Evolutionary conservation across 35 echinoderm and acorn worm genomes (phyloP).

Genomic region (Ophiothrix spiculata): DNA sequence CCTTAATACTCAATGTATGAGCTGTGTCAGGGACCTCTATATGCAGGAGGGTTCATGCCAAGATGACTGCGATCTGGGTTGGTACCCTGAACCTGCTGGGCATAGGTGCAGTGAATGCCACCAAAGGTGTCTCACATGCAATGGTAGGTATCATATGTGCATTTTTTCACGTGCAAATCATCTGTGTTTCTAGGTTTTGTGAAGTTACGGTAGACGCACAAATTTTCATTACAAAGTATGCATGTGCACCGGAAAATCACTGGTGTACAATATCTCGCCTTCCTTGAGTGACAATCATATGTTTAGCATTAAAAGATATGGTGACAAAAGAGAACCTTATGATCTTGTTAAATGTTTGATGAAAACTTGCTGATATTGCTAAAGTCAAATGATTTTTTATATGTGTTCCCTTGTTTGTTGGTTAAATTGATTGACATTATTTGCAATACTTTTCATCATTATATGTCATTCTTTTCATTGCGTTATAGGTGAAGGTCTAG

Average conservation of each 20-base stretch:
- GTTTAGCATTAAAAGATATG: no score
- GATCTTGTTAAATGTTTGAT: no score
- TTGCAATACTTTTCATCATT: neutral
- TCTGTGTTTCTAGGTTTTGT: no score
- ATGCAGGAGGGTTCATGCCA: neutral
- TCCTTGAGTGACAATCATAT: no score
- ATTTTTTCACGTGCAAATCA: no score
- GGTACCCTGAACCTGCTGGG: neutral
- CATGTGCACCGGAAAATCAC: no score
- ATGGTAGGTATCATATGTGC: constrained; percentile 31
- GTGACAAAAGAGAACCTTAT: no score
- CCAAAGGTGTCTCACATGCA: constrained; percentile 20
- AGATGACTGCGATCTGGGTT: constrained; percentile 5
- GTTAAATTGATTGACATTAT: neutral
- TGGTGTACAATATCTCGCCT: no score
- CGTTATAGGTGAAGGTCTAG: neutral
- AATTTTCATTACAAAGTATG: no score
- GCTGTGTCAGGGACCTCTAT: constrained; percentile 7
- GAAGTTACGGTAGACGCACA: no score
- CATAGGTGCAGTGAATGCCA: constrained; percentile 26
- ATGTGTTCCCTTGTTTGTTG: neutral
- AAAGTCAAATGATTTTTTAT: no score
- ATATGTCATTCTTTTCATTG: neutral
- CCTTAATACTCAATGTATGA: neutral
- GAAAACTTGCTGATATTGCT: no score